Percentiles rank a stretch among this genome's conserved stretches.
Evolutionary conservation across 2,797 vertebrate species (phyloP).

Genomic region (Rhabdophis nuchalis): DNA sequence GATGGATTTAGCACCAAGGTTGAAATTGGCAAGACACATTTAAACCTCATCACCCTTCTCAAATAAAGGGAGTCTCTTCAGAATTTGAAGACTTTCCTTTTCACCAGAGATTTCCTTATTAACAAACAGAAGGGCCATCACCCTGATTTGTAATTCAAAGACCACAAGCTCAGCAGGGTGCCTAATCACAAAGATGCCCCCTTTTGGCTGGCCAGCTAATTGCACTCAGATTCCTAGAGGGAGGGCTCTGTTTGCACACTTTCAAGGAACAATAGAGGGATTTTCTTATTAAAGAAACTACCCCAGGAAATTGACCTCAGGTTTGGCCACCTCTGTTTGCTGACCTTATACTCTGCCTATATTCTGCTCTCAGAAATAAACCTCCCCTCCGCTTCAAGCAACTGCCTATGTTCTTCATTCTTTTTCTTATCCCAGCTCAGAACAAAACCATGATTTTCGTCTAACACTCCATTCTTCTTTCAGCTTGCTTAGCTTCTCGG

Average conservation of each 20-base stretch:
- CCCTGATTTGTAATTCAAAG: background rate
- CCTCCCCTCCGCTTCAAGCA: background rate
- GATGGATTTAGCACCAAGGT: too few species aligned
- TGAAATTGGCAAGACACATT: background rate
- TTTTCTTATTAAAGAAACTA: background rate
- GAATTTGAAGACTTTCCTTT: background rate
- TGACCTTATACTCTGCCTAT: background rate
- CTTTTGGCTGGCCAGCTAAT: background rate
- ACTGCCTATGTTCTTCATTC: background rate
- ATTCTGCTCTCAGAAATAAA: background rate
- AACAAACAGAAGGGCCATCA: background rate
- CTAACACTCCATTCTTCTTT: background rate
- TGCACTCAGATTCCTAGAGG: background rate
- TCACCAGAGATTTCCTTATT: background rate
- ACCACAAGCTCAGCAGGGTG: background rate
- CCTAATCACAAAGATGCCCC: background rate
- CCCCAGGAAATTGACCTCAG: background rate
- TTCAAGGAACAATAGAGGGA: background rate
- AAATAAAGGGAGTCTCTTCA: background rate
- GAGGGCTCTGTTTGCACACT: fast-evolving
- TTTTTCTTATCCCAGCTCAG: background rate
- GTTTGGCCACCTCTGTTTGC: background rate
- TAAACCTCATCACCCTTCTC: background rate
- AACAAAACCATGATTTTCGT: background rate
- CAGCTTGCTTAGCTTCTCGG: background rate